Percentiles rank a stretch among this genome's conserved stretches.
Conservation (phyloP, 2,113 vertebrate species). For the Paraplagusia blochii region DNA sequence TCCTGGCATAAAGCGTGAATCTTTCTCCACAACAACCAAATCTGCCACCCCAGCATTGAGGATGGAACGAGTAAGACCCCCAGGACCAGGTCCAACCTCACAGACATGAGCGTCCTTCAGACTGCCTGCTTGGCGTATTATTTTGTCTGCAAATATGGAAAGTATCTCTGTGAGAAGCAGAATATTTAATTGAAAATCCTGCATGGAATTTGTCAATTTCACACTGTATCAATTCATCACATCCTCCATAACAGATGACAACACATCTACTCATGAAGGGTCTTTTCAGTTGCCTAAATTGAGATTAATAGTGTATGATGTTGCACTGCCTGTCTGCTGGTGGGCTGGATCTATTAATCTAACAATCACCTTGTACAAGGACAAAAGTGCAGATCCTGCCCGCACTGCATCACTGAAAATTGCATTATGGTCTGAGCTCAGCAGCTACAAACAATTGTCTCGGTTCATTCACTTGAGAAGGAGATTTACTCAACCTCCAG, state of each 20-base stretch:
- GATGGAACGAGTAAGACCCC: constrained; percentile 92
- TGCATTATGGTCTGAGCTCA: constrained; percentile 54
- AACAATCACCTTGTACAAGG: constrained; percentile 70
- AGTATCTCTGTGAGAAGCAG: neutral
- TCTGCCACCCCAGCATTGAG: constrained; percentile 82
- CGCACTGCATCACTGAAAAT: constrained; percentile 67
- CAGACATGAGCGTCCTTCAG: constrained; percentile 85
- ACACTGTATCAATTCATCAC: neutral
- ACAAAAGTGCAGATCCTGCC: constrained; percentile 54
- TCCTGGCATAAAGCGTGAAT: constrained; percentile 90
- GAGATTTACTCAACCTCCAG: constrained; percentile 39
- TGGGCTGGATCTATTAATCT: constrained; percentile 53
- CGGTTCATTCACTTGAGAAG: constrained; percentile 46
- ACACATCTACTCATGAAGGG: constrained; percentile 6
- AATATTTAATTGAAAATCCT: constrained; percentile 4
- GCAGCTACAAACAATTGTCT: constrained; percentile 46
- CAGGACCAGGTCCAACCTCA: constrained; percentile 95
- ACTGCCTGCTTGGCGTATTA: constrained; percentile 85
- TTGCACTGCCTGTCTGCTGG: constrained; percentile 32
- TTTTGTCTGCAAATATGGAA: constrained; percentile 83
- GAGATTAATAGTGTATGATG: constrained; percentile 49
- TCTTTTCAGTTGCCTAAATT: constrained; percentile 34
- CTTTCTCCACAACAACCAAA: constrained; percentile 94
- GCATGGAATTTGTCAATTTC: constrained; percentile 6
- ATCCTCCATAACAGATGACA: constrained; percentile 25